Base-by-base conservation (phyloP, 2,113 vertebrate genomes). In the Scomber scombrus region DNA sequence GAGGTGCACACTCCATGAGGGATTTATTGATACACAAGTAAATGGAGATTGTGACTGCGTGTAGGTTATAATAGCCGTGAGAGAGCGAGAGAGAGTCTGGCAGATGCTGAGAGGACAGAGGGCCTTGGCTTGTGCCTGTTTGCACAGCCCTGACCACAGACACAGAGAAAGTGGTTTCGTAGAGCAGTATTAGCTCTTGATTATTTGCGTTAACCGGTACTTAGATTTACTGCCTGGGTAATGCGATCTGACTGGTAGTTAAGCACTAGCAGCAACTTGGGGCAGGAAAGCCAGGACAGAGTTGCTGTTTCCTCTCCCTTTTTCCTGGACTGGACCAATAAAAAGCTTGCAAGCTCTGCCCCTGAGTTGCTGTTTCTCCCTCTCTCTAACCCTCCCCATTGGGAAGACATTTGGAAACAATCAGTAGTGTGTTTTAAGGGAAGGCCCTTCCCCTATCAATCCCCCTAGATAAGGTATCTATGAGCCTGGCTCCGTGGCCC, bases 381-480 rank as follows among this genome's bases (percentile, higher is more conserved):
- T 83, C 60, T 57, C 3, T 86, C 89, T 91, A 91, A 92, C 91
- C 91, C 85, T 71, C 92, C 94, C 91, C 90, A 93, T 89, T 92
- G 95, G 82, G 93, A 88, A 68, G 49, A 57, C 97, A 97, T 98
- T 98, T 98, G 97, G 97, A 96, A 98, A 93, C 95, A 97, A 98
- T 98, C 96, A 97, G 95, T 72, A 90, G 92, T 94, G 95, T 97
- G 97, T 97, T 98, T 98, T 94, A 97, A 96, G 90, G 95, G 94
- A 88, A 86, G 79, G 87, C 69, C 80, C 80, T 85, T 91, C 87
- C 83, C 69, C 86, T 91, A 90, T 90, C 89, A 88, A 77, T 89
- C 82, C 93, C 93, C 91, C 93, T 94, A 96, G 96, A 98, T 97
- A 97, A 97, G 95, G 95, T 97, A 97, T 97, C 96, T 97, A 95